Percentiles rank a stretch among this genome's conserved stretches.
phyloP scores from a whole-genome alignment of 2,888 invertebrate species.

The Drosophila picticornis region DNA sequence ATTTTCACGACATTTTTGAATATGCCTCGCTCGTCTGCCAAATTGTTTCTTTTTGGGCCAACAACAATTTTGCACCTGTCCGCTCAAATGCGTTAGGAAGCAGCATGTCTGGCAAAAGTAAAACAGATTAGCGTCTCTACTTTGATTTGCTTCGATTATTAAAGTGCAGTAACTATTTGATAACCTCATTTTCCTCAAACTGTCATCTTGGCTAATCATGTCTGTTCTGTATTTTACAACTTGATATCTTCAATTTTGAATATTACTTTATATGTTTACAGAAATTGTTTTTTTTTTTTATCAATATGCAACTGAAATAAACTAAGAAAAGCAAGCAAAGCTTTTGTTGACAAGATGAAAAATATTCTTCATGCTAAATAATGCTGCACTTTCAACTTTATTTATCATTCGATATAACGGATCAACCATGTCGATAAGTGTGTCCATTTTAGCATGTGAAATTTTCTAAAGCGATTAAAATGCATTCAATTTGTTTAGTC shows the following conservation, averaged over 20 bases:
- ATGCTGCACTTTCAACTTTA: not conserved
- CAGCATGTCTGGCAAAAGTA: not conserved
- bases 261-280: not conserved
- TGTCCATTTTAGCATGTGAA: not conserved
- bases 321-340: not conserved
- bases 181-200: not conserved
- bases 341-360: not conserved
- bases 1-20: constrained; percentile 35
- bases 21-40: constrained; percentile 39
- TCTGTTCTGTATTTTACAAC: not conserved
- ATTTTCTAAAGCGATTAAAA: not conserved
- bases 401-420: not conserved
- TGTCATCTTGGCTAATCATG: not conserved
- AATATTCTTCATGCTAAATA: not conserved
- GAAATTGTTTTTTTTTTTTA: not conserved
- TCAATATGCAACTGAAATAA: not conserved
- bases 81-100: constrained; percentile 26
- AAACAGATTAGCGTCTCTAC: constrained; percentile 16
- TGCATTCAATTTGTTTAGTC: not conserved
- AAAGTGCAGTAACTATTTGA: not conserved
- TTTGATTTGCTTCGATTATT: not conserved
- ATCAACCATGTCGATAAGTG: not conserved
- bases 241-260: not conserved
- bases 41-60: constrained; percentile 33
- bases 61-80: constrained; percentile 50